Evolutionary conservation across 2,113 vertebrate species (phyloP).

Genomic region (Oostethus manadensis): DNA sequence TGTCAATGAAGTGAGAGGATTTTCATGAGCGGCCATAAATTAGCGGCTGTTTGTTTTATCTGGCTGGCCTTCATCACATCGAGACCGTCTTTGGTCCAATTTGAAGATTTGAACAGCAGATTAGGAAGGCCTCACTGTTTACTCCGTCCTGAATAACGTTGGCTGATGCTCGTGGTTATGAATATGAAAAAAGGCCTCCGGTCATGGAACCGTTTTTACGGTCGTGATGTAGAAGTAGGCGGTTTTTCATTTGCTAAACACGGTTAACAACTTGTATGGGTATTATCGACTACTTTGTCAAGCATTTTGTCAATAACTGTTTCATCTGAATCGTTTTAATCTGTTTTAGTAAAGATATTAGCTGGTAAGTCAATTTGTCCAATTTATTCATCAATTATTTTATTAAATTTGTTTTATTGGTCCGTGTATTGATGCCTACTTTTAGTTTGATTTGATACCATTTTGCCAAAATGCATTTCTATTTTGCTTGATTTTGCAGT

Average conservation of each 20-base stretch:
- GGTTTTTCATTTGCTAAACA: background rate
- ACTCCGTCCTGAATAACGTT: slow-evolving; percentile 13
- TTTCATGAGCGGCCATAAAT: slow-evolving; percentile 27
- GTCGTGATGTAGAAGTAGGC: too few relatives aligned
- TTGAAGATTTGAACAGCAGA: slow-evolving; percentile 50
- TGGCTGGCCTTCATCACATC: slow-evolving; percentile 22
- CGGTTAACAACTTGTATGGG: too few relatives aligned
- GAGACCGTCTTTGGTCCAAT: slow-evolving; percentile 39
- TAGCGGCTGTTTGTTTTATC: slow-evolving; percentile 4
- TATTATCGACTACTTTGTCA: too few relatives aligned
- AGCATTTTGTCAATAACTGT: too few relatives aligned
- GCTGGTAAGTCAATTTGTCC: too few relatives aligned
- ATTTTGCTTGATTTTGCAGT: too few relatives aligned
- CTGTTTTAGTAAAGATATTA: too few relatives aligned
- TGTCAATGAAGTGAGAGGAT: slow-evolving; percentile 18
- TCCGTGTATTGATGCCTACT: too few relatives aligned
- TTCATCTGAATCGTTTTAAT: too few relatives aligned
- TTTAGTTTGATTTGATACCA: too few relatives aligned
- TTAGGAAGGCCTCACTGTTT: slow-evolving; percentile 34
- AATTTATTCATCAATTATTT: too few relatives aligned
- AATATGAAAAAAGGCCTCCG: slow-evolving; percentile 12
- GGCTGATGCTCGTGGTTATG: slow-evolving; percentile 13
- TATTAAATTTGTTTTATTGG: too few relatives aligned
- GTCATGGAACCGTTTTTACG: slow-evolving; percentile 14
- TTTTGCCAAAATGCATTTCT: background rate